Percentiles rank a stretch among this genome's conserved stretches.
phyloP scores from a whole-genome alignment of 2,888 invertebrate genomes.

The Ormyrus thymus region DNA sequence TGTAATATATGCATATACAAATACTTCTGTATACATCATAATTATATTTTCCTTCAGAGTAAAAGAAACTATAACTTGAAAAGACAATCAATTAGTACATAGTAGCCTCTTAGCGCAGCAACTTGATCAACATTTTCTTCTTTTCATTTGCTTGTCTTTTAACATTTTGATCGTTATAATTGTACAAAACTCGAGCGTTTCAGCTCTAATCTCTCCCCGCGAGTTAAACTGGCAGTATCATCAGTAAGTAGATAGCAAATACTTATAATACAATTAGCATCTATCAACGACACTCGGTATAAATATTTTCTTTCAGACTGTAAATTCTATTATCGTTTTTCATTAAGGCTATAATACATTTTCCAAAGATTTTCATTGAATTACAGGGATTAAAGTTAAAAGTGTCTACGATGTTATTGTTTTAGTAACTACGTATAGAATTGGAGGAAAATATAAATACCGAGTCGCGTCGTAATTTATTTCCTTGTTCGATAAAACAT shows the following conservation, averaged over 20 bases:
- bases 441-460: constrained; percentile 23
- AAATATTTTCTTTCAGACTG: constrained; percentile 10
- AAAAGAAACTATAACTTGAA: constrained; percentile 32
- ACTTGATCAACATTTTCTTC: constrained; percentile 35
- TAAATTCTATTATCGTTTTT: background rate
- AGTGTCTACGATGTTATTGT: background rate
- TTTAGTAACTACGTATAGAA: background rate
- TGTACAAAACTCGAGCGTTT: constrained; percentile 61
- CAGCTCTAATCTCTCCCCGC: constrained; percentile 55
- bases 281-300: constrained; percentile 36
- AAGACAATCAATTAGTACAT: constrained; percentile 6
- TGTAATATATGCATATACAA: constrained; percentile 29
- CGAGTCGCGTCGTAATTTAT: constrained; percentile 24
- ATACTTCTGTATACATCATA: constrained; percentile 36
- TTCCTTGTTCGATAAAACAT: constrained; percentile 12
- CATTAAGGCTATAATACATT: constrained; percentile 1
- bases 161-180: constrained; percentile 54
- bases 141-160: constrained; percentile 57
- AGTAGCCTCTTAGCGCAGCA: background rate
- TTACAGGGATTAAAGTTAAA: constrained; percentile 4
- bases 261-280: constrained; percentile 62
- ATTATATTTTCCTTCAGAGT: constrained; percentile 14
- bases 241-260: constrained; percentile 64
- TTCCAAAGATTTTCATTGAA: background rate
- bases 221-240: constrained; percentile 65